Percentiles rank a stretch among this genome's conserved stretches.
These are phyloP conservation scores for Oryzias sinensis DNA, from an alignment of 2,797 vertebrate genomes.

Conservation along the genomic window DNA sequence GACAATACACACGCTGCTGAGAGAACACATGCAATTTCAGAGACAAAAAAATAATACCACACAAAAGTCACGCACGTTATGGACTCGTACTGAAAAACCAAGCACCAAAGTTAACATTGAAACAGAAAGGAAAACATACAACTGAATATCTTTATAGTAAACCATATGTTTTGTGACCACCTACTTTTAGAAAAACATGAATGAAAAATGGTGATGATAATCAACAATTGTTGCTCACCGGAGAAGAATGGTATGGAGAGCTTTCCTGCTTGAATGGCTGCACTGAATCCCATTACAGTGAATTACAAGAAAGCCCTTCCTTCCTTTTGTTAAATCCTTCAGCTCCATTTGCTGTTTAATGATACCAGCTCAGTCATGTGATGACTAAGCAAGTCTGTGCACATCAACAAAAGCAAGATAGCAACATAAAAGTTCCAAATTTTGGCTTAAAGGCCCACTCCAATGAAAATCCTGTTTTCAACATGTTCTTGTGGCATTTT, in stretches of 20 bases:
- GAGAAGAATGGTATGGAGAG: background rate
- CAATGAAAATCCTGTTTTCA: no score
- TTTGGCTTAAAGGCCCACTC: no score
- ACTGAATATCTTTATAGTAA: background rate
- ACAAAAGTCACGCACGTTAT: background rate
- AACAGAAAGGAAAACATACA: background rate
- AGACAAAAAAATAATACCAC: slow-evolving; percentile 9
- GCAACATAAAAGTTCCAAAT: no score
- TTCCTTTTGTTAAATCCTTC: slow-evolving; percentile 25
- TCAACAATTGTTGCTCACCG: background rate
- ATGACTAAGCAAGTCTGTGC: background rate
- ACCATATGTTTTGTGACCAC: background rate
- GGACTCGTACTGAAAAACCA: no score
- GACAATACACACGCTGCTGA: slow-evolving; percentile 30
- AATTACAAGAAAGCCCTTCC: slow-evolving; percentile 10
- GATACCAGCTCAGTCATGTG: slow-evolving; percentile 9
- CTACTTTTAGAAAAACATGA: background rate
- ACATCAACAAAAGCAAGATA: slow-evolving; percentile 6
- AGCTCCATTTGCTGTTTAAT: slow-evolving; percentile 29
- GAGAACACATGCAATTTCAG: slow-evolving; percentile 38
- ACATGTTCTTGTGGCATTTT: no score
- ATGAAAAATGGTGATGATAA: background rate
- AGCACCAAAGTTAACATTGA: background rate
- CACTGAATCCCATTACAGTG: slow-evolving; percentile 12
- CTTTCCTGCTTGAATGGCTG: slow-evolving; percentile 13